These are phyloP conservation scores for Phortica okadai DNA, from an alignment of 2,888 invertebrate species.

Conservation along the genomic window DNA sequence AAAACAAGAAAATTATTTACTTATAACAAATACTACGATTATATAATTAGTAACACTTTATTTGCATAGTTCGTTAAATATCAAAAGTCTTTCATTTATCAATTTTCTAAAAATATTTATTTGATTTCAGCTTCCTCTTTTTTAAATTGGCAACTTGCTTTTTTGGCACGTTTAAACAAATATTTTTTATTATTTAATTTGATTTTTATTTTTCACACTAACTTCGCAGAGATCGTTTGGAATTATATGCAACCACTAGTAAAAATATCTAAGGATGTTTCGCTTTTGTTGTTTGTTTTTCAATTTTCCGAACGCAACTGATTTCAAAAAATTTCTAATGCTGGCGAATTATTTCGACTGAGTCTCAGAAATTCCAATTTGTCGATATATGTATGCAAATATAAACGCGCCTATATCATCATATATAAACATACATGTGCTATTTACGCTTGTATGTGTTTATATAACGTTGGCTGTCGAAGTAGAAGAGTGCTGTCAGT, in stretches of 20 bases:
- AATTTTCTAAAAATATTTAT: conserved; percentile 35
- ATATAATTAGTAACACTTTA: conserved; percentile 27
- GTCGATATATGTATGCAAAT: conserved; percentile 52
- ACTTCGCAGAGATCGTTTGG: conserved; percentile 70
- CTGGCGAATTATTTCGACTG: conserved; percentile 72
- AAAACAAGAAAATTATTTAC: conserved; percentile 54
- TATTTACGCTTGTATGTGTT: conserved; percentile 21
- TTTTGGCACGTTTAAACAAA: conserved; percentile 63
- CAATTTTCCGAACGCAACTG: conserved; percentile 78
- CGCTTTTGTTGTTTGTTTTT: conserved; percentile 75
- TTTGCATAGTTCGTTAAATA: conserved; percentile 4
- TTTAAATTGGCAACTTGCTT: conserved; percentile 64
- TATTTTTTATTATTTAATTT: conserved; percentile 49
- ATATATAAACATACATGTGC: not conserved
- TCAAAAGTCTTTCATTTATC: conserved; percentile 10
- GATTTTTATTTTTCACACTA: conserved; percentile 46
- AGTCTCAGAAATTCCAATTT: conserved; percentile 67
- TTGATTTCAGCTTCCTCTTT: conserved; percentile 20
- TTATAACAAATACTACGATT: conserved; percentile 34
- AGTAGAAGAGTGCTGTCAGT: not conserved
- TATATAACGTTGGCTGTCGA: conserved; percentile 31
- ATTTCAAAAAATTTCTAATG: conserved; percentile 70
- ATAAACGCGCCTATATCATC: not conserved
- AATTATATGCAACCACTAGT: conserved; percentile 61
- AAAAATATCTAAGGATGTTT: conserved; percentile 38